Evolutionary conservation across 1,140 invertebrate species (phyloP).

Genomic region (Linepithema humile): DNA sequence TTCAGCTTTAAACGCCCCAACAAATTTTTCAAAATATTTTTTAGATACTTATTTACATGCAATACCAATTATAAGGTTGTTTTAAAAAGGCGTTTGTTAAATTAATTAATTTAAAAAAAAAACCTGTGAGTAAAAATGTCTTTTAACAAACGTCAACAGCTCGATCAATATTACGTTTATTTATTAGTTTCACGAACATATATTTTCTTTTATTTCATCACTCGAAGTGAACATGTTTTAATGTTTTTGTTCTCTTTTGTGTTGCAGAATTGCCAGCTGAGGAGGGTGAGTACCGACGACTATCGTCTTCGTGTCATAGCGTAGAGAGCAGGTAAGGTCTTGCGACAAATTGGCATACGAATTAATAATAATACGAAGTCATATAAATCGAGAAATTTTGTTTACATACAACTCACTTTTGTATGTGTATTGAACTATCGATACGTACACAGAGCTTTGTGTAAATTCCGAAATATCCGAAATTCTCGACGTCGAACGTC

Average conservation of each 20-base stretch:
- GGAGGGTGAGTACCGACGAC: slow-evolving; percentile 86
- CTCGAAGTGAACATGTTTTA: not conserved
- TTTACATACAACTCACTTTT: not conserved
- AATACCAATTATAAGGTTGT: not conserved
- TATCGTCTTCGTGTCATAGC: not conserved
- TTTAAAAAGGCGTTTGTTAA: not conserved
- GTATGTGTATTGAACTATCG: not conserved
- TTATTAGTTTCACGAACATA: too few species aligned
- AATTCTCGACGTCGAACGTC: not conserved
- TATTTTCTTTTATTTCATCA: not conserved
- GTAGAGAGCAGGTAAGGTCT: slow-evolving; percentile 32
- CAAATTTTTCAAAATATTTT: not conserved
- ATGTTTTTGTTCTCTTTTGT: slow-evolving; percentile 71
- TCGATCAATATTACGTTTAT: not conserved
- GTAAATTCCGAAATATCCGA: not conserved
- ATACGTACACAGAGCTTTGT: not conserved
- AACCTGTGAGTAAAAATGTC: not conserved
- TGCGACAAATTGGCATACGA: slow-evolving; percentile 47
- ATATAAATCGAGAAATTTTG: not conserved
- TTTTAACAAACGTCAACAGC: not conserved
- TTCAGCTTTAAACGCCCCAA: not conserved
- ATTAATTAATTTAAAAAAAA: not conserved
- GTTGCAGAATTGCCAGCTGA: slow-evolving; percentile 91
- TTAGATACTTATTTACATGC: not conserved
- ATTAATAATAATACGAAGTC: slow-evolving; percentile 2